Evolutionary conservation across 2,113 vertebrate genomes (phyloP).

Genomic region (Rhagologus leucostigma): DNA sequence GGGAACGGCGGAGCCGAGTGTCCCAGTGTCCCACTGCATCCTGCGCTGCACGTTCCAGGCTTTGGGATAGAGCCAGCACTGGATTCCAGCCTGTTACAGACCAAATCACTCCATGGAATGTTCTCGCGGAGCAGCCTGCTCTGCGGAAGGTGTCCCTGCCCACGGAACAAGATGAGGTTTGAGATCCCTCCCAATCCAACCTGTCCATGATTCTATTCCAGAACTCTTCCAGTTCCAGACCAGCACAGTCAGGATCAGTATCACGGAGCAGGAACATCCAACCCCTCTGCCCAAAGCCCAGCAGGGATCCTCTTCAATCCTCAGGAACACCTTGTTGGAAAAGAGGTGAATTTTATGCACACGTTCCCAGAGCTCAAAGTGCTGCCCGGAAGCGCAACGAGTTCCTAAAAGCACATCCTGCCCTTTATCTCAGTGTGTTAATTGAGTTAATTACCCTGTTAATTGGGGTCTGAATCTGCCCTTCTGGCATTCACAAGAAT

Average conservation of each 20-base stretch:
- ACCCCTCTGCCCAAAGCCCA: background rate
- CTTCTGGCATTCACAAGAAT: background rate
- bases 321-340: background rate
- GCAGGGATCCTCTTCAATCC: background rate
- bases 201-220: background rate
- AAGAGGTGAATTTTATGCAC: background rate
- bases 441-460: background rate
- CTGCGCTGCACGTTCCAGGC: accelerated
- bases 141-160: background rate
- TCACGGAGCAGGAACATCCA: background rate
- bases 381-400: background rate
- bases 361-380: background rate
- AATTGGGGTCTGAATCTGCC: background rate
- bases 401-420: background rate
- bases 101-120: accelerated
- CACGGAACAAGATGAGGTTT: background rate
- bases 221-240: background rate
- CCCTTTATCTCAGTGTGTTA: background rate
- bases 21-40: background rate
- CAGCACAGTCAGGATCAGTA: background rate
- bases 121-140: background rate
- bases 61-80: background rate
- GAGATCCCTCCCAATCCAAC: background rate
- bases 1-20: accelerated
- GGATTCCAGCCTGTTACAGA: background rate